Conservation (phyloP, 2,113 vertebrate species). For the Agapornis roseicollis region DNA sequence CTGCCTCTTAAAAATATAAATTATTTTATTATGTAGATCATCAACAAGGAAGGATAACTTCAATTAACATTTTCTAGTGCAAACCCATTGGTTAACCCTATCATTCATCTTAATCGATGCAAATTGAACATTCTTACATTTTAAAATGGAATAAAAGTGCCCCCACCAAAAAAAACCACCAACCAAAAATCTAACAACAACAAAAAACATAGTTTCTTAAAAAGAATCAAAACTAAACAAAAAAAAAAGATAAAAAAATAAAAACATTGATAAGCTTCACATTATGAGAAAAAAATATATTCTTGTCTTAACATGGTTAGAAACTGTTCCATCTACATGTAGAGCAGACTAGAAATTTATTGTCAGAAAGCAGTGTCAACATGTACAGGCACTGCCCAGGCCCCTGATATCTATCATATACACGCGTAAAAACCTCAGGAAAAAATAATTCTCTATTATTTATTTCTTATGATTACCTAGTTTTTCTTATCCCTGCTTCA, state of each 20-base stretch:
- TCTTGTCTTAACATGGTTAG: not conserved
- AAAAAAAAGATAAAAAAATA: too few relatives aligned
- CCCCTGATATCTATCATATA: not conserved
- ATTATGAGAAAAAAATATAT: not conserved
- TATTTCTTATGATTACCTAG: not conserved
- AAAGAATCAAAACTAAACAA: not conserved
- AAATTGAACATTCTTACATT: not conserved
- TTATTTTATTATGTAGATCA: slow-evolving; percentile 22
- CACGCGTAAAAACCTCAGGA: not conserved
- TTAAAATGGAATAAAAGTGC: not conserved
- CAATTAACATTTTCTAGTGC: slow-evolving; percentile 38
- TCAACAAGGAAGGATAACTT: slow-evolving; percentile 11
- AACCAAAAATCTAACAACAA: not conserved
- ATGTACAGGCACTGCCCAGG: not conserved
- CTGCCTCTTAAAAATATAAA: slow-evolving; percentile 1
- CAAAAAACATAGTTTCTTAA: not conserved
- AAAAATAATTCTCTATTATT: not conserved
- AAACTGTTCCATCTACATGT: not conserved
- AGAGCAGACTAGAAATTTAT: not conserved
- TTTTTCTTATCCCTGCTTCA: not conserved
- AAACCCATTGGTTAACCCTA: slow-evolving; percentile 20
- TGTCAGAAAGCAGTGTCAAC: not conserved
- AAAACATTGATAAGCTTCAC: not conserved
- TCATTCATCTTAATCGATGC: not conserved
- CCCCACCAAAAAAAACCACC: rapidly evolving